A percentile compares a stretch with the other conserved stretches of the same genome.
Evolutionary conservation across 2,888 invertebrate genomes (phyloP).

Genomic region (Himalopsyche japonica): DNA sequence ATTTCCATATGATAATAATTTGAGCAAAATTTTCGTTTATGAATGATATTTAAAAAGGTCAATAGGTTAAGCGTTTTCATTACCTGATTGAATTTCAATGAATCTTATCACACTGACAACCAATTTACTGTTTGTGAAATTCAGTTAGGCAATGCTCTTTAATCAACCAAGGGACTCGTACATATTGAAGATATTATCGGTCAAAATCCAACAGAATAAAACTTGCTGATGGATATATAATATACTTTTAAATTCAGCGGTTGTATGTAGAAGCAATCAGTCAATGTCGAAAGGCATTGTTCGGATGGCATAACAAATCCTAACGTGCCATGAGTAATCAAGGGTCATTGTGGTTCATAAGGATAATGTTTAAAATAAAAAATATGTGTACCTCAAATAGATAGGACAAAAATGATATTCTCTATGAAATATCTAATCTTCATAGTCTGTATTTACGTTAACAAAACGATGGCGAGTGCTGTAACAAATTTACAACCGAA

Average conservation of each 20-base stretch:
- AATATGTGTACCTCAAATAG: slow-evolving; percentile 29
- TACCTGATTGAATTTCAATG: neutral
- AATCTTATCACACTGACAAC: neutral
- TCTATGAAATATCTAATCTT: slow-evolving; percentile 23
- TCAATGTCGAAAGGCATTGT: neutral
- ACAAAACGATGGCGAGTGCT: neutral
- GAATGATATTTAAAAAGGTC: too few relatives aligned
- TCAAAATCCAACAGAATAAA: neutral
- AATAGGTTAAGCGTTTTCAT: too few relatives aligned
- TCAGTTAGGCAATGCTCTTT: neutral
- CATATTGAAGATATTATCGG: neutral
- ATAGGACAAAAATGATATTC: slow-evolving; percentile 3
- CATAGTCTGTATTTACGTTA: slow-evolving; percentile 21
- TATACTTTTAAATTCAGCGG: neutral
- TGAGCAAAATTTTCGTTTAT: too few relatives aligned
- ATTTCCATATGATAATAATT: too few relatives aligned
- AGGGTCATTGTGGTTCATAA: neutral
- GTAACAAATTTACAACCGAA: neutral
- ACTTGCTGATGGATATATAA: neutral
- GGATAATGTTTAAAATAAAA: neutral
- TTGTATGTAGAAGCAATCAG: neutral
- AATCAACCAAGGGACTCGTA: neutral
- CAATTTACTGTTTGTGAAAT: too few relatives aligned
- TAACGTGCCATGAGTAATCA: neutral
- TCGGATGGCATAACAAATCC: neutral